Evolutionary conservation across 1,140 invertebrate genomes (phyloP).

Genomic region (Aphelenchoides besseyi): DNA sequence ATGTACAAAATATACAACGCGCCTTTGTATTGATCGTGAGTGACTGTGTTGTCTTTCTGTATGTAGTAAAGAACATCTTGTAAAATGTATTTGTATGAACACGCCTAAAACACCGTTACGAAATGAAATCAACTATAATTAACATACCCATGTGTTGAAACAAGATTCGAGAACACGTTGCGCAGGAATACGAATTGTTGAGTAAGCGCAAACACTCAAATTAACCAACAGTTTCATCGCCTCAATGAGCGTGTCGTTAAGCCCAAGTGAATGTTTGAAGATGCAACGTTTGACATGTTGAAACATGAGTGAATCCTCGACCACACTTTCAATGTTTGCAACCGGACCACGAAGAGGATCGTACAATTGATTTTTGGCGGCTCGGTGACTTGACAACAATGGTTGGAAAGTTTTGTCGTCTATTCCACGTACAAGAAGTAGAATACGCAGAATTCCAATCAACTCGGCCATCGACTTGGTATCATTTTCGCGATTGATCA

Average conservation of each 20-base stretch:
- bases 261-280: conserved; percentile 29
- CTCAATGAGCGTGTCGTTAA: conserved; percentile 39
- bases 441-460: conserved; percentile 64
- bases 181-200: conserved; percentile 69
- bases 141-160: conserved; percentile 67
- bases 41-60: conserved; percentile 66
- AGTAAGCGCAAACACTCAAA: conserved; percentile 39
- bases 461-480: conserved; percentile 72
- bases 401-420: conserved; percentile 51
- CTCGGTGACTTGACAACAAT: conserved; percentile 68
- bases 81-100: conserved; percentile 69
- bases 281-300: conserved; percentile 68
- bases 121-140: too few relatives aligned
- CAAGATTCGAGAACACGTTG: conserved; percentile 68
- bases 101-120: too few relatives aligned
- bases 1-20: conserved; percentile 75
- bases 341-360: conserved; percentile 66
- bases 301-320: conserved; percentile 70
- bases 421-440: conserved; percentile 35
- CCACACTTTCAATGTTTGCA: conserved; percentile 69
- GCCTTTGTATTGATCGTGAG: conserved; percentile 77
- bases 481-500: conserved; percentile 72
- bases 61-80: conserved; percentile 69
- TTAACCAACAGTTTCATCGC: conserved; percentile 36
- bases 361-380: conserved; percentile 68